Conservation (phyloP, 92 coral and sea anemone genomes). For the Chrysogorgia sp. region DNA sequence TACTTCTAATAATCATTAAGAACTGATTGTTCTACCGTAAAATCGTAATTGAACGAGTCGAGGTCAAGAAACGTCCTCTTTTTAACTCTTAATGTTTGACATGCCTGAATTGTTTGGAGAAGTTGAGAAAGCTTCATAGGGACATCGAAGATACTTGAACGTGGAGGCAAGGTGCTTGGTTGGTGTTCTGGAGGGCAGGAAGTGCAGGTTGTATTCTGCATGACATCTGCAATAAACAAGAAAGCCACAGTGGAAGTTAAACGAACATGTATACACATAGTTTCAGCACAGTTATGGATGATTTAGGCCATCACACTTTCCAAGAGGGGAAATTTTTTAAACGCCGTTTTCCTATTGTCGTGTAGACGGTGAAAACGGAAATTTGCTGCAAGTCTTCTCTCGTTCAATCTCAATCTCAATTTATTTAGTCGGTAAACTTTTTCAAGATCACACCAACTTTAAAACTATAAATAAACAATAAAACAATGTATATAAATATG, state of each 20-base stretch:
- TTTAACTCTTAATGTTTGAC: conserved; percentile 13
- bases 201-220: background rate
- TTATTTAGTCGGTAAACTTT: too few species aligned
- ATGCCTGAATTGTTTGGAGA: conserved; percentile 43
- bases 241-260: too few species aligned
- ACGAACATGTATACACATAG: too few species aligned
- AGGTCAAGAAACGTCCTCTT: conserved; percentile 41
- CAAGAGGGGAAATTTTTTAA: too few species aligned
- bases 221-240: background rate
- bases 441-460: too few species aligned
- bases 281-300: too few species aligned
- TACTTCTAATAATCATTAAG: conserved; percentile 15
- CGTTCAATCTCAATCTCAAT: too few species aligned
- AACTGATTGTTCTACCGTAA: conserved; percentile 70
- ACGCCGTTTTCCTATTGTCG: too few species aligned
- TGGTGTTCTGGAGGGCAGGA: conserved; percentile 3
- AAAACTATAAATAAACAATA: too few species aligned
- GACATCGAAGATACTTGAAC: conserved; percentile 71
- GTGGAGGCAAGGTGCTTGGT: conserved; percentile 35
- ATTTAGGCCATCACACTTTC: background rate
- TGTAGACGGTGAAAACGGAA: too few species aligned
- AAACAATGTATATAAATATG: too few species aligned
- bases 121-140: conserved; percentile 74
- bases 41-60: conserved; percentile 69
- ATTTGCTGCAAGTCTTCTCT: too few species aligned